A percentile compares a stretch with the other conserved stretches of the same genome.
Evolutionary conservation across 2,797 vertebrate genomes (phyloP).

Genomic region (Oophaga sylvatica): DNA sequence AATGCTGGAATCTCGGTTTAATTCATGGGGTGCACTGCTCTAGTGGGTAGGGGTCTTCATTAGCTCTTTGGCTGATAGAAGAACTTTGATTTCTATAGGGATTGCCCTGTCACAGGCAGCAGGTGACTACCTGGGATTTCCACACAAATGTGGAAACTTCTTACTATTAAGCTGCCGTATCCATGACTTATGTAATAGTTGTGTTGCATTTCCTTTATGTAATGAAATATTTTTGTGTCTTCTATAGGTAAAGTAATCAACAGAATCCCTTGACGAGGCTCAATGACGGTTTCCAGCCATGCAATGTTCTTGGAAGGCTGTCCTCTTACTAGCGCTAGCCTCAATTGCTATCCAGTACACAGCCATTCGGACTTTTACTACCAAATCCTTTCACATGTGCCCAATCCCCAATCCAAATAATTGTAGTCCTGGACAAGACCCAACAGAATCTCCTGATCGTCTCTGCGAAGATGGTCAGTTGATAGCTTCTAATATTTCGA

Average conservation of each 20-base stretch:
- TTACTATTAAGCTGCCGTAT: no score
- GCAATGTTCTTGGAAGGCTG: conserved; percentile 98
- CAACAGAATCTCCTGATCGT: conserved; percentile 80
- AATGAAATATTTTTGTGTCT: conserved; percentile 18
- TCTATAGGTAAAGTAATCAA: conserved; percentile 66
- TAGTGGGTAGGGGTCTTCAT: no score
- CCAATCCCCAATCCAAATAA: conserved; percentile 82
- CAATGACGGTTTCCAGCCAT: conserved; percentile 94
- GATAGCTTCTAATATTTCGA: conserved; percentile 80
- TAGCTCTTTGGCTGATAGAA: no score
- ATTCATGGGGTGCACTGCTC: no score
- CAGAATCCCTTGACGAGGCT: conserved; percentile 67
- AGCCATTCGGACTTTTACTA: conserved; percentile 92
- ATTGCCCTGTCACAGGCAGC: no score
- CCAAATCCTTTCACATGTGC: conserved; percentile 91
- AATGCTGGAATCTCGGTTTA: no score
- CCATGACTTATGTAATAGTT: not conserved
- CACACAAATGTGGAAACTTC: no score
- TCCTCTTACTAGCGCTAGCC: conserved; percentile 92
- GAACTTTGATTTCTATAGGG: no score
- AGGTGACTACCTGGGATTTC: no score
- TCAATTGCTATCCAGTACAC: conserved; percentile 96
- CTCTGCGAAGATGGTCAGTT: conserved; percentile 87
- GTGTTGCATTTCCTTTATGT: not conserved
- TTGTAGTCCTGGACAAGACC: conserved; percentile 81